Base-by-base conservation (phyloP, 2,113 vertebrate genomes). In the Lycaon pictus region DNA sequence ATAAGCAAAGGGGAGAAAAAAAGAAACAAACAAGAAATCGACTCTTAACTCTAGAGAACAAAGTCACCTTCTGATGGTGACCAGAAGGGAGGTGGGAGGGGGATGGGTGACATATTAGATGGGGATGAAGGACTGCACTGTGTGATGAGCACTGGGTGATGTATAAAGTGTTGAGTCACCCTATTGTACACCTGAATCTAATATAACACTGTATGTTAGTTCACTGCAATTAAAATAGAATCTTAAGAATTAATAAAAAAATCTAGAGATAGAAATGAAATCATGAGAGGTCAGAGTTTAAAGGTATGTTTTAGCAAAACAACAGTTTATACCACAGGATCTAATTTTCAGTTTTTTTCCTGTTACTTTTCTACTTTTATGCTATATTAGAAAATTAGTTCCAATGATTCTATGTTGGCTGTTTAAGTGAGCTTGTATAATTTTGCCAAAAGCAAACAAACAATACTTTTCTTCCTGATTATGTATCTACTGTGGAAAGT, bases 401-500 rank as follows among this genome's bases (percentile, higher is more conserved):
- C 60, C 20, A n/a, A 11, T 12, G 27, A 56, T 16, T 69, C 27
- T 27, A 22, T 91, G 23, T 58, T 48, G 55, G 8, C n/a, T 77
- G 8, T 29, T 69, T 35, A 53, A 35, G 5, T 35, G 56, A 77
- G 22, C 20, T 27, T 95, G 32, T 43, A 3, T 3, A 51, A 62
- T 56, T 62, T 16, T 29, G 60, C 69, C 37, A 62, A 83, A 90
- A 20, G 16, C 69, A n/a, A 48, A 58, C 11, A 63, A n/a, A 48
- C 1, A 13, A 29, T 17, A 16, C 7, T 3, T 32, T n/a, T 56
- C 86, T 16, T 90, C 16, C 35, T 15, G 23, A 32, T 19, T 56
- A 43, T 0, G 9, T 1, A 67, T 5, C 53, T 13, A 48, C 0
- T 9, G 23, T 5, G 12, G 12, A 7, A n/a, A 82, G 56, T 20